Evolutionary conservation across 1,140 invertebrate species (phyloP).

Genomic region (Euura saliciscinereae): DNA sequence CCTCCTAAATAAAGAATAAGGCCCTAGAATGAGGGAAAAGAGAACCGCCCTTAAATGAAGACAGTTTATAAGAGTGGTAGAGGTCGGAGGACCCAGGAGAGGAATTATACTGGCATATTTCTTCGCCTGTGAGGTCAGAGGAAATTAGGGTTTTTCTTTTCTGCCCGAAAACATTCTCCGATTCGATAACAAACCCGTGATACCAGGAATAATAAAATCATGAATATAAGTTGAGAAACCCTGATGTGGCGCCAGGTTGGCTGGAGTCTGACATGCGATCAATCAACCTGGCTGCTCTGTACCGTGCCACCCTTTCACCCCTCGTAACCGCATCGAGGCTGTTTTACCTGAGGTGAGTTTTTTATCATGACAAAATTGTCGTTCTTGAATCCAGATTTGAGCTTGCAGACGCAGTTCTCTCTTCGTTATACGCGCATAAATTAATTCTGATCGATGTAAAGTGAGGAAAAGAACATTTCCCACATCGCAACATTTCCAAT

Average conservation of each 20-base stretch:
- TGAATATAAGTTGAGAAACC: constrained; percentile 40
- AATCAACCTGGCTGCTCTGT: constrained; percentile 50
- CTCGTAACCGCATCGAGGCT: constrained; percentile 17
- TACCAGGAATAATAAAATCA: neutral
- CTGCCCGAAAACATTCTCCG: neutral
- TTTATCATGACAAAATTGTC: too few species aligned
- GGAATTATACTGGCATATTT: neutral
- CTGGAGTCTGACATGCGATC: constrained; percentile 56
- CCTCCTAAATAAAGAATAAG: constrained; percentile 5
- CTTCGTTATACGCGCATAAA: too few species aligned
- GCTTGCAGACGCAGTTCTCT: too few species aligned
- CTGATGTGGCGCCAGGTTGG: constrained; percentile 55
- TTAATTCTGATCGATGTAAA: too few species aligned
- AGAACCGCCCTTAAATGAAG: constrained; percentile 1
- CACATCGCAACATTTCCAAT: too few species aligned
- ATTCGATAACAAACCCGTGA: neutral
- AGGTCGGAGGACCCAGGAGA: neutral
- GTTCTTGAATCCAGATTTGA: too few species aligned
- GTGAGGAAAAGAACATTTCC: too few species aligned
- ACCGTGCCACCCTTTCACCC: constrained; percentile 21
- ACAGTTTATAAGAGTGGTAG: constrained; percentile 7
- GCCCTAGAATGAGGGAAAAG: neutral
- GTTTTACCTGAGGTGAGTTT: constrained; percentile 33
- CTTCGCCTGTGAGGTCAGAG: neutral
- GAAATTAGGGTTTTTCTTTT: neutral